Percentiles rank a stretch among this genome's conserved stretches.
Evolutionary conservation across 2,888 invertebrate species (phyloP).

Genomic region (Tineola bisselliella): DNA sequence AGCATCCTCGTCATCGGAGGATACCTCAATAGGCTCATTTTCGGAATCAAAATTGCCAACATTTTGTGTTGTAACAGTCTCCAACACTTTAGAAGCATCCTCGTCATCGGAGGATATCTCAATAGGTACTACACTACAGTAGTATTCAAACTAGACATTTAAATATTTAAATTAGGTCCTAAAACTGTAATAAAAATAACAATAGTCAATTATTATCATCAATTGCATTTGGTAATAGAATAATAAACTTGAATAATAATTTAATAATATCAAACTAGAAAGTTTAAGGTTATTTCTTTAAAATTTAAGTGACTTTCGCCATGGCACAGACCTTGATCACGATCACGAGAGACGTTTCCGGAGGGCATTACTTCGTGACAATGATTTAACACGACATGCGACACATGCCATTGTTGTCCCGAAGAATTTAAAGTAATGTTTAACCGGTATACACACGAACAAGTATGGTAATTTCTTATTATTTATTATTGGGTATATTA

Average conservation of each 20-base stretch:
- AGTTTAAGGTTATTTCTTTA: constrained; percentile 2
- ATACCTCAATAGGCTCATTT: too few relatives aligned
- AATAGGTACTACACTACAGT: too few relatives aligned
- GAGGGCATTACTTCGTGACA: constrained; percentile 8
- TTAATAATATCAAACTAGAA: not conserved
- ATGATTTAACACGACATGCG: constrained; percentile 8
- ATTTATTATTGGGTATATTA: too few relatives aligned
- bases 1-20: too few relatives aligned
- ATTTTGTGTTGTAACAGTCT: too few relatives aligned
- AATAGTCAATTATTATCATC: not conserved
- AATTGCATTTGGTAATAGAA: not conserved
- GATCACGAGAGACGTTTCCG: not conserved
- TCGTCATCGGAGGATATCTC: too few relatives aligned
- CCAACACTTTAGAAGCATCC: too few relatives aligned
- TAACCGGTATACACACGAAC: not conserved
- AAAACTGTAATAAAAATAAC: not conserved
- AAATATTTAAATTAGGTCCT: not conserved
- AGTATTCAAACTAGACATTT: not conserved
- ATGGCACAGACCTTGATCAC: constrained; percentile 7
- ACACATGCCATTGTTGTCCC: constrained; percentile 7
- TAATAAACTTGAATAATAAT: not conserved
- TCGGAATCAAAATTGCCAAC: too few relatives aligned
- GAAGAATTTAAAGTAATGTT: not conserved
- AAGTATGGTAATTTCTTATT: not conserved
- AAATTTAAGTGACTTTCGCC: not conserved